A percentile compares a stretch with the other conserved stretches of the same genome.
phyloP scores from a whole-genome alignment of 53 echinoderm and acorn worm genomes.

The Holothuria leucospilota region DNA sequence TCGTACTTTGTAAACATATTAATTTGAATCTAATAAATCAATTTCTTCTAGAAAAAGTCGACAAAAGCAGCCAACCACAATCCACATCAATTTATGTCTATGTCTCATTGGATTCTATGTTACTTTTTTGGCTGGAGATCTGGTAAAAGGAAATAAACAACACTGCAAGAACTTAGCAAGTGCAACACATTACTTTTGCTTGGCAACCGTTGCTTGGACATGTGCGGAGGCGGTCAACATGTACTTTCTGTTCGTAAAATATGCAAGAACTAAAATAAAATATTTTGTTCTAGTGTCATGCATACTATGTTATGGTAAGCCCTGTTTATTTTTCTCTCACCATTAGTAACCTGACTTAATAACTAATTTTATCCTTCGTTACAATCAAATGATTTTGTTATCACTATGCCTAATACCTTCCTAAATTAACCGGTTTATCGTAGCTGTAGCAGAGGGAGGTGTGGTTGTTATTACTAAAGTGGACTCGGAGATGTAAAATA shows the following conservation, averaged over 20 bases:
- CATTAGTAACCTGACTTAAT: too few species aligned
- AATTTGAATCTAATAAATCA: too few species aligned
- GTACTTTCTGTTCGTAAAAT: neutral
- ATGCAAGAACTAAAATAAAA: neutral
- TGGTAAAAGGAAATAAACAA: neutral
- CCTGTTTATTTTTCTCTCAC: neutral
- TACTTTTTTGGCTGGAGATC: conserved; percentile 13
- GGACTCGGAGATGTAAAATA: too few species aligned
- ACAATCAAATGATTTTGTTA: too few species aligned
- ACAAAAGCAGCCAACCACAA: conserved; percentile 5
- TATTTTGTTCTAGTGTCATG: conserved; percentile 10
- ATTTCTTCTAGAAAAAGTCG: neutral
- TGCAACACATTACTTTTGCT: conserved; percentile 13
- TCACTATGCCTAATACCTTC: too few species aligned
- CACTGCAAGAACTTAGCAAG: neutral
- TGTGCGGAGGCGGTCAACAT: neutral
- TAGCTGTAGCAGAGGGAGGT: too few species aligned
- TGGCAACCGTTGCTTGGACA: conserved; percentile 6
- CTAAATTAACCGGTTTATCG: too few species aligned
- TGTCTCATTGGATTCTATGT: conserved; percentile 24
- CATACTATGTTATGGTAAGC: neutral
- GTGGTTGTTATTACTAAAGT: too few species aligned
- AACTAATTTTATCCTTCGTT: too few species aligned
- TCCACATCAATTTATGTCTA: conserved; percentile 11
- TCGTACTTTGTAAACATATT: too few species aligned